Evolutionary conservation across 2,797 vertebrate species (phyloP).

Genomic region (Chaetodon trifasciatus): DNA sequence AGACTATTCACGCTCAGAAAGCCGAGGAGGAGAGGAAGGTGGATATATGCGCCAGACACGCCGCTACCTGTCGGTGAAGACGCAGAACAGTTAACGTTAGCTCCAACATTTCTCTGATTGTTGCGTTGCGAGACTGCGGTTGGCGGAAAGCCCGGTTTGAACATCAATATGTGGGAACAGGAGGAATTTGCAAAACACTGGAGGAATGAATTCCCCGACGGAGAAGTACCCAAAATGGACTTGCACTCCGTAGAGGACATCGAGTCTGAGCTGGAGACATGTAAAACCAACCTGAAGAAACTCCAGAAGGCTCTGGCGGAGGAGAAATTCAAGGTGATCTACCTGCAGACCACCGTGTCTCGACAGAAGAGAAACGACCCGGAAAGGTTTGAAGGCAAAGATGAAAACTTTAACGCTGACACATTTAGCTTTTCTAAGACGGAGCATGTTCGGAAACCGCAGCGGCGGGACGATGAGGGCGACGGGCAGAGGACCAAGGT

Average conservation of each 20-base stretch:
- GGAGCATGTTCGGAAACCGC: conserved; percentile 21
- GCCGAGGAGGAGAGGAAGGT: conserved; percentile 17
- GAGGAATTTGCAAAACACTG: conserved; percentile 93
- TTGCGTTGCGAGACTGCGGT: background rate
- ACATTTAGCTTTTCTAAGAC: background rate
- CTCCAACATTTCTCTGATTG: background rate
- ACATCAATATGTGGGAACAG: conserved; percentile 89
- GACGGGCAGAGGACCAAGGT: conserved; percentile 38
- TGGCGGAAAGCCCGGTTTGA: conserved; percentile 15
- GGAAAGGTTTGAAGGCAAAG: conserved; percentile 55
- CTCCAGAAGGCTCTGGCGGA: conserved; percentile 91
- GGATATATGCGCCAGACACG: conserved; percentile 19
- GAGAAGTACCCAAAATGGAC: conserved; percentile 88
- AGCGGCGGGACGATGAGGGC: conserved; percentile 21
- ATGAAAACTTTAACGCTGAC: conserved; percentile 71
- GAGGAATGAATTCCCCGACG: conserved; percentile 92
- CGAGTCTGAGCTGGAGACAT: conserved; percentile 89
- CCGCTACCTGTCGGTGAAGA: conserved; percentile 32
- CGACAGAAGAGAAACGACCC: conserved; percentile 72
- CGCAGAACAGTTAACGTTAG: conserved; percentile 3
- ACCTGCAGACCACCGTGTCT: conserved; percentile 91
- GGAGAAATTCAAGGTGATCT: conserved; percentile 95
- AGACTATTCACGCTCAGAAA: background rate
- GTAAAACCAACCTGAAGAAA: conserved; percentile 87
- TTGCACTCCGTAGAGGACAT: conserved; percentile 88